A percentile compares a stretch with the other conserved stretches of the same genome.
phyloP scores from a whole-genome alignment of 2,888 invertebrate species.

The Mimumesa dahlbomi region DNA sequence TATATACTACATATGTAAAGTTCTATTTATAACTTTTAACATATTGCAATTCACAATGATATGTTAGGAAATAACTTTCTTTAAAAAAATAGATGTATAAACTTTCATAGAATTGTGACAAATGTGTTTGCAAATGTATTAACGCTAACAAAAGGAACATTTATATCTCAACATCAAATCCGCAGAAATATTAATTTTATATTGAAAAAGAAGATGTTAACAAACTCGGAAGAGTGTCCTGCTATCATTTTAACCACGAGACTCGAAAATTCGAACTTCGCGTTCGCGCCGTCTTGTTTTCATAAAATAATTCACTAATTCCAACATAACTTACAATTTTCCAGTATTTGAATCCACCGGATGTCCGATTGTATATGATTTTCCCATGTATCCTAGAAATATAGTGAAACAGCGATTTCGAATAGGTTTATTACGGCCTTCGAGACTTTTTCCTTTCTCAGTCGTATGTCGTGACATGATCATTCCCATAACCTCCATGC shows the following conservation, averaged over 20 bases:
- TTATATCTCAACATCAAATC: too few species aligned
- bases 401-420: neutral
- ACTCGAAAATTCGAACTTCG: conserved; percentile 5
- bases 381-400: neutral
- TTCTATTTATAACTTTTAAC: too few species aligned
- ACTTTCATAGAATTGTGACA: too few species aligned
- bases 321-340: neutral
- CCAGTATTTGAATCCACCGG: neutral
- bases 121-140: too few species aligned
- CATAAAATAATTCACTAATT: conserved; percentile 4
- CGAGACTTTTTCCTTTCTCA: conserved; percentile 1
- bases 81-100: too few species aligned
- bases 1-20: too few species aligned
- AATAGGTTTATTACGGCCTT: neutral
- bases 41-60: too few species aligned
- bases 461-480: conserved; percentile 24
- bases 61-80: too few species aligned
- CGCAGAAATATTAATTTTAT: too few species aligned
- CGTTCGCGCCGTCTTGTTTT: conserved; percentile 9
- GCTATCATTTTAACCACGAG: neutral
- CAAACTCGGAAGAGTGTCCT: too few species aligned
- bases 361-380: neutral
- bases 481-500: conserved; percentile 39
- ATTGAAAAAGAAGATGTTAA: too few species aligned
- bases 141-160: too few species aligned